Base-by-base conservation (phyloP, 1,140 invertebrate species). In the Armadillidium nasatum region DNA sequence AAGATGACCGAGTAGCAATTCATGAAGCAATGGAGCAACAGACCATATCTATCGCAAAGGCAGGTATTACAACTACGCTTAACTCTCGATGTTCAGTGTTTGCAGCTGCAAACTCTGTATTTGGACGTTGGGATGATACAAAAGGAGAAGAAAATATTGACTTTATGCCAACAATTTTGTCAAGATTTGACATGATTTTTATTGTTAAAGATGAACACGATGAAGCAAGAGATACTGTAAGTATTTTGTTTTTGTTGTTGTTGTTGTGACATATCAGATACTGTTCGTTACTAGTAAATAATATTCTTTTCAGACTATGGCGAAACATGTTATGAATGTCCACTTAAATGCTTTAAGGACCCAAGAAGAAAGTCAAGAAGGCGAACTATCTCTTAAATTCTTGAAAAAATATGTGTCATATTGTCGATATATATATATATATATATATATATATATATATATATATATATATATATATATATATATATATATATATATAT, bases 21-120 rank as follows among this genome's bases (percentile, higher is more conserved):
- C 98, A 99, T 83, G 98, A 99, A 87, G 98, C 97, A 45, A 99
- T 99, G 98, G 98, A 99, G 85, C 98, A 99, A 83, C 98, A 99
- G 85, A 99, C 98, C 0, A 99, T 99, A 82, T 99, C 97, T 4
- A 99, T 99, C 83, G 98, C 98, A 1, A 99, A 99, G 88, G 95
- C 98, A 81, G 98, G 97, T 19, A 99, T 99, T 77, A 99, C 97
- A 4, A 99, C 97, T 0, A 99, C 97, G 0, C 85, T 99, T 19
- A 99, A 99, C 85, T 98, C 97, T 0, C 89, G 97, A 7, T 99
- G 98, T 86, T 97, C 97, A 0, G 97, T 99, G 10, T 86, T 99
- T 69, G 98, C 98, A 22, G 98, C 98, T 10, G 98, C 98, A 3
- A 99, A 99, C 86, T 97, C 95, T 22, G 94, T 99, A 67, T 99